These are phyloP conservation scores for Steinernema khuongi DNA, from an alignment of 1,140 invertebrate species.

Conservation along the genomic window DNA sequence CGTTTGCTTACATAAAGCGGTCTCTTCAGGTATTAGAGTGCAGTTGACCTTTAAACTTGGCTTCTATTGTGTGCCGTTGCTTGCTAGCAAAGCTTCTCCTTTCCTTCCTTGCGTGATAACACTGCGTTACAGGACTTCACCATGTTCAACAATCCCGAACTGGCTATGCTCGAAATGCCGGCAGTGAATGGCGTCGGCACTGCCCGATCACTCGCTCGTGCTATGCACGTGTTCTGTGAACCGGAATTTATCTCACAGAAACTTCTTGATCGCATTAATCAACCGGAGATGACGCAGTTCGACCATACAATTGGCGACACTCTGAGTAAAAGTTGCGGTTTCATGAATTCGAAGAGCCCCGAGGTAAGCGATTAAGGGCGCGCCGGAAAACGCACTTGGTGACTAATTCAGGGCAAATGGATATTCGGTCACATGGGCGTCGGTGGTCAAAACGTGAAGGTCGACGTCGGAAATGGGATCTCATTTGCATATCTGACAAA, in stretches of 20 bases:
- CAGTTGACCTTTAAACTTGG: not conserved
- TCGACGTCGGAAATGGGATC: conserved; percentile 29
- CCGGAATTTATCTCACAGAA: conserved; percentile 29
- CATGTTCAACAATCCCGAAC: conserved; percentile 37
- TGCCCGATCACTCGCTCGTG: conserved; percentile 26
- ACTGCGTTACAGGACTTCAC: conserved; percentile 28
- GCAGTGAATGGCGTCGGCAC: conserved; percentile 36
- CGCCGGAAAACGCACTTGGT: not conserved
- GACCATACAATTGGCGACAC: conserved; percentile 28
- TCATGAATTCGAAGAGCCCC: conserved; percentile 33
- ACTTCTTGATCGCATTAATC: conserved; percentile 19
- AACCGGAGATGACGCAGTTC: conserved; percentile 21
- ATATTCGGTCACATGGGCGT: conserved; percentile 38
- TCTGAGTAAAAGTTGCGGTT: conserved; percentile 32
- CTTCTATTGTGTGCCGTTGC: not conserved
- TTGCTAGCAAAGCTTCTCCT: not conserved
- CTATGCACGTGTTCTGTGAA: conserved; percentile 27
- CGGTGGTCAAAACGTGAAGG: conserved; percentile 36
- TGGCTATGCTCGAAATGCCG: conserved; percentile 28
- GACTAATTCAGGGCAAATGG: conserved; percentile 27
- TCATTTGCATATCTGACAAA: conserved; percentile 38
- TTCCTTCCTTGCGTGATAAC: too few relatives aligned
- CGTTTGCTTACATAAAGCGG: not conserved
- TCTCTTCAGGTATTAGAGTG: conserved; percentile 3
- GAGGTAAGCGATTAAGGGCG: not conserved